phyloP scores from a whole-genome alignment of 2,888 invertebrate species.

The Mamestra brassicae region DNA sequence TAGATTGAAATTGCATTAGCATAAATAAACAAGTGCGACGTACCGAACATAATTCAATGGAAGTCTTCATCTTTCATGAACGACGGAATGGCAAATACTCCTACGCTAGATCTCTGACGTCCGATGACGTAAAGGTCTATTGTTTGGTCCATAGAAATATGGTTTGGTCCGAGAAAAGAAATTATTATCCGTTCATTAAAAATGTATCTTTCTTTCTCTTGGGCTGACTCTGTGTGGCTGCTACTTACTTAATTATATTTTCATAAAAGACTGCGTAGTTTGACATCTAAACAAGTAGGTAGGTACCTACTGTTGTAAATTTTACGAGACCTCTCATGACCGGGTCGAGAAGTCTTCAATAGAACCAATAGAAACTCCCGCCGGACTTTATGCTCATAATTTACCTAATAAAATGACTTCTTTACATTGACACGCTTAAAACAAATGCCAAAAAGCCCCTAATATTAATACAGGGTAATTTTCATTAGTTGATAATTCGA shows the following conservation, averaged over 20 bases:
- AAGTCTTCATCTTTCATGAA: slow-evolving; percentile 21
- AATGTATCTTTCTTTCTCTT: slow-evolving; percentile 10
- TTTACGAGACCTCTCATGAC: neutral
- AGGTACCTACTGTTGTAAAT: neutral
- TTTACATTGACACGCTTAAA: neutral
- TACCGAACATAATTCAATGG: slow-evolving; percentile 24
- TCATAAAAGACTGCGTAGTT: neutral
- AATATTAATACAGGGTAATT: no score
- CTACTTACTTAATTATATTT: slow-evolving; percentile 15
- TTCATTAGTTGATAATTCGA: neutral
- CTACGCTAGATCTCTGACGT: slow-evolving; percentile 2
- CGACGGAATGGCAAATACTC: neutral
- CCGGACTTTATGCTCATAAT: neutral
- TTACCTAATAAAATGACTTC: no score
- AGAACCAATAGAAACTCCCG: neutral
- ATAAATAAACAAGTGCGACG: slow-evolving; percentile 21
- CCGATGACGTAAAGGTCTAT: slow-evolving; percentile 8
- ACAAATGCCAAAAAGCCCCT: neutral
- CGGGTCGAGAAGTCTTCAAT: neutral
- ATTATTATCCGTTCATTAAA: slow-evolving; percentile 8
- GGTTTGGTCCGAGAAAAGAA: slow-evolving; percentile 10
- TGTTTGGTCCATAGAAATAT: slow-evolving; percentile 11
- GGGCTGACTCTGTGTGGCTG: neutral
- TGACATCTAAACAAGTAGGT: neutral
- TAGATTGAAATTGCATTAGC: slow-evolving; percentile 23